Conservation (phyloP, 2,888 invertebrate genomes). For the Rhodophaea formosa region DNA sequence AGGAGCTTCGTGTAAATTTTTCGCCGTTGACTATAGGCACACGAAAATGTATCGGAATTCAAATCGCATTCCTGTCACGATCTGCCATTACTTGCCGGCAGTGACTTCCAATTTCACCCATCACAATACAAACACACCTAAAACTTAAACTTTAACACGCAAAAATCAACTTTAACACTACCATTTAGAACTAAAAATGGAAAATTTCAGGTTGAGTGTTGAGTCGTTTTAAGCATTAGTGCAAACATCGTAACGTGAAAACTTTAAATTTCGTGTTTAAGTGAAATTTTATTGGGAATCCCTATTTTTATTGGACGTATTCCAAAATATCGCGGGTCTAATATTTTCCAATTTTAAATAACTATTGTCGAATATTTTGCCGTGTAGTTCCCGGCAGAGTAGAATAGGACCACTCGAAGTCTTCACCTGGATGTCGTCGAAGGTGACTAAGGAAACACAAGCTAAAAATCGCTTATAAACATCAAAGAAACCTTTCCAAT, state of each 20-base stretch:
- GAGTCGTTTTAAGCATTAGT: slow-evolving; percentile 29
- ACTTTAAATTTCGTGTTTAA: slow-evolving; percentile 78
- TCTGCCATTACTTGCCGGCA: slow-evolving; percentile 77
- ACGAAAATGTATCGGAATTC: slow-evolving; percentile 61
- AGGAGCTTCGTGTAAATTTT: slow-evolving; percentile 57
- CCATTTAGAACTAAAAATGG: slow-evolving; percentile 29
- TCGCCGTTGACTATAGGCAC: slow-evolving; percentile 40
- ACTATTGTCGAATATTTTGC: neutral
- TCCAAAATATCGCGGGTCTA: slow-evolving; percentile 42
- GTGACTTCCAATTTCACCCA: slow-evolving; percentile 77
- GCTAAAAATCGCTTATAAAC: too few species aligned
- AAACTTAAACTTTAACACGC: slow-evolving; percentile 29
- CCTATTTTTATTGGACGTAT: slow-evolving; percentile 64
- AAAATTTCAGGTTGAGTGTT: slow-evolving; percentile 20
- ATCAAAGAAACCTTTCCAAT: too few species aligned
- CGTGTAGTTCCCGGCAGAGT: too few species aligned
- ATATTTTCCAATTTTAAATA: slow-evolving; percentile 25
- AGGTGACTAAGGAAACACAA: too few species aligned
- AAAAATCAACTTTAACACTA: slow-evolving; percentile 30
- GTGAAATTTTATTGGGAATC: slow-evolving; percentile 76
- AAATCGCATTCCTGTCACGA: slow-evolving; percentile 75
- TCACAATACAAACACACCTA: slow-evolving; percentile 42
- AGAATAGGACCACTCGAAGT: too few species aligned
- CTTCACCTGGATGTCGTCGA: too few species aligned
- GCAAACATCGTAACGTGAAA: slow-evolving; percentile 65